A percentile compares a stretch with the other conserved stretches of the same genome.
These are phyloP conservation scores for Oreochromis grahami DNA, from an alignment of 2,797 vertebrate genomes.

Conservation along the genomic window DNA sequence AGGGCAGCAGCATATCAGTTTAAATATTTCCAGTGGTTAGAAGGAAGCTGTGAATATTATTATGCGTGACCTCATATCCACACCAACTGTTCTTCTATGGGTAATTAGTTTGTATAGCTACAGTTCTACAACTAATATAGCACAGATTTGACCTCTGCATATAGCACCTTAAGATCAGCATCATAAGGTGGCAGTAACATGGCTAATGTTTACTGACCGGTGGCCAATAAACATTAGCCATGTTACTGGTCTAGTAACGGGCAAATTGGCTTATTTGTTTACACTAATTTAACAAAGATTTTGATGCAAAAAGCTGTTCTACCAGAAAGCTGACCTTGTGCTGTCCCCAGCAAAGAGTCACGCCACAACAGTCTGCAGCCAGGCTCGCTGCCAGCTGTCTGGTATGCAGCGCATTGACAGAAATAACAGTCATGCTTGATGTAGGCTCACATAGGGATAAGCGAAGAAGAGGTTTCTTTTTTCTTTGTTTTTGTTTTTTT, in stretches of 20 bases:
- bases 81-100: neutral
- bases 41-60: neutral
- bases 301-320: conserved; percentile 12
- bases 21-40: neutral
- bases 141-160: neutral
- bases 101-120: neutral
- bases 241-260: neutral
- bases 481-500: rapidly evolving
- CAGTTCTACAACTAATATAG: neutral
- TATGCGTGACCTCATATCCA: neutral
- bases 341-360: conserved; percentile 13
- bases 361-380: conserved; percentile 23
- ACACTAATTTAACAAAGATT: neutral
- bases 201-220: neutral
- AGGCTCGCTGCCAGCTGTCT: conserved; percentile 57
- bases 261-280: conserved; percentile 28
- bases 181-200: neutral
- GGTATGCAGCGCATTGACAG: conserved; percentile 45
- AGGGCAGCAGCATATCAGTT: conserved; percentile 29
- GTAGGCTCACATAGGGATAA: conserved; percentile 28
- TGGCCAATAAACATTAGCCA: neutral
- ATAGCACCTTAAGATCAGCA: neutral
- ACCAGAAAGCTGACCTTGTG: conserved; percentile 7
- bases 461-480: conserved; percentile 18
- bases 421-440: conserved; percentile 39